A percentile compares a stretch with the other conserved stretches of the same genome.
phyloP scores from a whole-genome alignment of 1,140 invertebrate genomes.

The Lordiphosa mommai region DNA sequence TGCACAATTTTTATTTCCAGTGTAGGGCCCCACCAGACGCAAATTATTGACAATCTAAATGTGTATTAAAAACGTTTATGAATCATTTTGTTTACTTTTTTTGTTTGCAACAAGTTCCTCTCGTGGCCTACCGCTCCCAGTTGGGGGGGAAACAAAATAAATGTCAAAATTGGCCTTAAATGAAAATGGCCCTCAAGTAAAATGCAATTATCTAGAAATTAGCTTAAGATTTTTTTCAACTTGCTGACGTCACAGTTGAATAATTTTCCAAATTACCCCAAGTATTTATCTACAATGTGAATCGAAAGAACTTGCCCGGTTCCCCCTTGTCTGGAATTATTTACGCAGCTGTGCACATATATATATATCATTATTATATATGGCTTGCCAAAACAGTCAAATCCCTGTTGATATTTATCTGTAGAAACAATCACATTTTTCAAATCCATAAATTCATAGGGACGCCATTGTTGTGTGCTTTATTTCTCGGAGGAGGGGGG shows the following conservation, averaged over 20 bases:
- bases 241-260: slow-evolving; percentile 33
- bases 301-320: slow-evolving; percentile 3
- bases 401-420: no score
- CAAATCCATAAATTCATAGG: slow-evolving; percentile 38
- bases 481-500: slow-evolving; percentile 32
- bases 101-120: background rate
- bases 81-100: slow-evolving; percentile 45
- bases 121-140: no score
- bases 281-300: slow-evolving; percentile 10
- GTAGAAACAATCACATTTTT: no score
- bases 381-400: no score
- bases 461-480: slow-evolving; percentile 69
- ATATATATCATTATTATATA: background rate
- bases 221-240: slow-evolving; percentile 1
- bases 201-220: slow-evolving; percentile 23
- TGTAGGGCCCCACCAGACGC: slow-evolving; percentile 1
- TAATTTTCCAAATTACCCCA: slow-evolving; percentile 32
- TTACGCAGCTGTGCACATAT: slow-evolving; percentile 43
- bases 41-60: slow-evolving; percentile 34
- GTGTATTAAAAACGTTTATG: slow-evolving; percentile 27
- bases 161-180: slow-evolving; percentile 24
- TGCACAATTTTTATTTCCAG: background rate
- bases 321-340: background rate
- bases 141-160: slow-evolving; percentile 1
- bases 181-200: slow-evolving; percentile 17